Conservation (phyloP, 2,797 vertebrate genomes). For the Urosaurus nigricauda region DNA sequence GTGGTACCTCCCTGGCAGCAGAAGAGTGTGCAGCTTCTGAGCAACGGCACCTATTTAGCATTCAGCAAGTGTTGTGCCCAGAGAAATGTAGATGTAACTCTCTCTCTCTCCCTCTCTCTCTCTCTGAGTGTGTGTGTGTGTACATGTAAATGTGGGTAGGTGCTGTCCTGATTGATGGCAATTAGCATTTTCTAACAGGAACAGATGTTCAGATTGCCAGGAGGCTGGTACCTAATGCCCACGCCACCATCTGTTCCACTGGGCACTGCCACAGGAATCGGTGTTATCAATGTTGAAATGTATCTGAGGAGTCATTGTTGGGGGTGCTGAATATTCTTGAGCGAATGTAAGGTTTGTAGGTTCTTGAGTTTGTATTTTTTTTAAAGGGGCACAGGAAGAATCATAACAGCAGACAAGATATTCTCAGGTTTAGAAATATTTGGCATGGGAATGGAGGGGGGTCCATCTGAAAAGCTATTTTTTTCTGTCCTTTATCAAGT, state of each 20-base stretch:
- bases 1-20: background rate
- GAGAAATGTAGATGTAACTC: constrained; percentile 85
- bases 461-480: constrained; percentile 56
- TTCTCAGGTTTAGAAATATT: constrained; percentile 78
- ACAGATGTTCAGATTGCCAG: constrained; percentile 93
- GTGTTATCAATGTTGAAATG: constrained; percentile 61
- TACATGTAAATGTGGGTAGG: constrained; percentile 88
- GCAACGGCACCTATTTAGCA: constrained; percentile 74
- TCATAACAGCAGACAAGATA: constrained; percentile 76
- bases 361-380: constrained; percentile 45
- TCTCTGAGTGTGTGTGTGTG: constrained; percentile 43
- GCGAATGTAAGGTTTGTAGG: constrained; percentile 15
- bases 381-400: constrained; percentile 52
- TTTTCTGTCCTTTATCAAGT: constrained; percentile 16
- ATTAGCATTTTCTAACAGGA: constrained; percentile 96
- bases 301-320: constrained; percentile 56
- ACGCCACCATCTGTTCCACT: constrained; percentile 89
- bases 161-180: constrained; percentile 93
- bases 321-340: constrained; percentile 57
- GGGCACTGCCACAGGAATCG: constrained; percentile 79
- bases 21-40: constrained; percentile 57
- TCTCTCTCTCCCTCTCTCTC: constrained; percentile 33
- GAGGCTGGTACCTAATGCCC: constrained; percentile 92
- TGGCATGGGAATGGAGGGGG: constrained; percentile 66
- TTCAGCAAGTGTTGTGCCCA: constrained; percentile 76